These are phyloP conservation scores for Phyllostomus discolor DNA, from an alignment of 2,113 vertebrate genomes.

Conservation along the genomic window DNA sequence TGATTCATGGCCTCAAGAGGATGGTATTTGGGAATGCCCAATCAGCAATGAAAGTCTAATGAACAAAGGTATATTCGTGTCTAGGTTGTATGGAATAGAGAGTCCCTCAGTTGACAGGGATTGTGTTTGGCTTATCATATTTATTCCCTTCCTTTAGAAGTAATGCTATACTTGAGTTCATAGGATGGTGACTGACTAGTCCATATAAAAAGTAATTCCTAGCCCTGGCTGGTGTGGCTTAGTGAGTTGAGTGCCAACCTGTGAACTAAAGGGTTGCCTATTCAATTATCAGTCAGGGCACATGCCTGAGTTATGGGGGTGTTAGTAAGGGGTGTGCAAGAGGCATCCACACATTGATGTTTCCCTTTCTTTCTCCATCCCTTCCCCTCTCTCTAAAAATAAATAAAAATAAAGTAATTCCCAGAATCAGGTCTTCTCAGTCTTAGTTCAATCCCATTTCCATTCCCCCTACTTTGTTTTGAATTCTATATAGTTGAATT, in stretches of 20 bases:
- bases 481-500: neutral
- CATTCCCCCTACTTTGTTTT: neutral
- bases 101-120: neutral
- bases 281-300: too few species aligned
- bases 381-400: too few species aligned
- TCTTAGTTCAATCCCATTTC: neutral
- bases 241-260: too few species aligned
- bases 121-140: neutral
- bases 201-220: neutral
- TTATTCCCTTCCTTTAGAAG: neutral
- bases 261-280: too few species aligned
- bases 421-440: neutral
- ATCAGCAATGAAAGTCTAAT: neutral
- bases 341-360: too few species aligned
- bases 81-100: neutral
- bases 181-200: neutral
- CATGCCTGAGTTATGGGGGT: too few species aligned
- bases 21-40: neutral
- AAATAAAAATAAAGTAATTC: neutral
- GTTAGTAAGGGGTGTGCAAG: too few species aligned
- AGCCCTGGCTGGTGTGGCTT: neutral
- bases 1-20: neutral
- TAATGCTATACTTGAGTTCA: neutral
- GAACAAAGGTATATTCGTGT: neutral
- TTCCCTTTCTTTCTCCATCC: too few species aligned